Evolutionary conservation across 2,888 invertebrate genomes (phyloP), one percentile per base, ranked within the genome.

Genomic region (Brachycybe producta): DNA sequence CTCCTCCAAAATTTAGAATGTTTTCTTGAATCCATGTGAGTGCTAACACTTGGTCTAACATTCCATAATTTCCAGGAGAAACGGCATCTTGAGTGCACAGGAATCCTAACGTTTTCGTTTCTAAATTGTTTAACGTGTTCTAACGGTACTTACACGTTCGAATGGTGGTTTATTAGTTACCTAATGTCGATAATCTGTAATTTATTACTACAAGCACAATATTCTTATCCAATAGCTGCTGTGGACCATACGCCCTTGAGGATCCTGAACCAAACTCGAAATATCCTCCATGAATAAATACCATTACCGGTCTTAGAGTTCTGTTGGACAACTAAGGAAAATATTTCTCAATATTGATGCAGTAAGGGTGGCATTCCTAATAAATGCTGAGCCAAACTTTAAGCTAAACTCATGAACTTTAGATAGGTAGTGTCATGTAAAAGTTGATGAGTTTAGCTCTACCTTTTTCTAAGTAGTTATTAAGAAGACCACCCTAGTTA

Each of bases 121-220:
- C n/a, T n/a, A n/a, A n/a, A n/a, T n/a, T n/a, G n/a, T n/a, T n/a
- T n/a, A n/a, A n/a, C n/a, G n/a, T n/a, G n/a, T n/a, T n/a, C n/a
- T n/a, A n/a, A n/a, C n/a, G n/a, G n/a, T n/a, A n/a, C n/a, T n/a
- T n/a, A 13, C 13, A 32, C 13, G 32, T 13, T 11, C 8, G 13
- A 32, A 32, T 32, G 13, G 32, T 15, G 15, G 11, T 8, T 11
- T 38, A 8, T 13, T 38, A n/a, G 28, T 49, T 39, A 49, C 49
- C 59, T 42, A 73, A 60, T 1, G 69, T 60, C 26, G 73, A 73
- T 38, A 73, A 56, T 1, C 74, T 67, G 58, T 73, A 73, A 52
- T 69, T 69, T 1, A 73, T 60, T 0, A 68, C 64, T 1, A 74
- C 69, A 1, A 73, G 44, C 5, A 73, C 65, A 17, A 74, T 60